Evolutionary conservation across 2,797 vertebrate genomes (phyloP).

Genomic region (Pyrrhura leucotis): DNA sequence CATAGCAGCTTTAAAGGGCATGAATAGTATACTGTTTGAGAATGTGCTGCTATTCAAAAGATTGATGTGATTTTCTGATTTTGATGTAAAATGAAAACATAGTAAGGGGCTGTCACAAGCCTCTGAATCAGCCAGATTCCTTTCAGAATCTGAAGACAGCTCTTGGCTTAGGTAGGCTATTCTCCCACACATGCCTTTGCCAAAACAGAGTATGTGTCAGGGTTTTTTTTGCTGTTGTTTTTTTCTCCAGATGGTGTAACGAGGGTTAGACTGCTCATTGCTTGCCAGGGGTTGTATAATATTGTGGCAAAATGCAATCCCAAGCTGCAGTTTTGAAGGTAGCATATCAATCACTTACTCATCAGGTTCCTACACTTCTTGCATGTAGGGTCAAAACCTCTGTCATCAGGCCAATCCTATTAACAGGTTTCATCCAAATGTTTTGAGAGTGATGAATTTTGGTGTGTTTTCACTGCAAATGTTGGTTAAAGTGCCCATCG

Average conservation of each 20-base stretch:
- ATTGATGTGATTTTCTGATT: conserved; percentile 35
- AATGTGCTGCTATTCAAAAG: conserved; percentile 14
- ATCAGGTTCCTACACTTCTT: background rate
- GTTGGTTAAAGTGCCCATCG: background rate
- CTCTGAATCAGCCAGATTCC: conserved; percentile 46
- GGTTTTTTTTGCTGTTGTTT: conserved; percentile 8
- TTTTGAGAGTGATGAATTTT: background rate
- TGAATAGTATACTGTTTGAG: background rate
- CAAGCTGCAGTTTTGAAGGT: background rate
- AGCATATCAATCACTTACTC: background rate
- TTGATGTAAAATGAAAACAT: conserved; percentile 29
- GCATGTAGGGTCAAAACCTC: background rate
- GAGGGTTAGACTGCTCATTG: background rate
- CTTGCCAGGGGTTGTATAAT: conserved; percentile 18
- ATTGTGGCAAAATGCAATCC: background rate
- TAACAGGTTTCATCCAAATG: background rate
- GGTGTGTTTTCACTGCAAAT: background rate
- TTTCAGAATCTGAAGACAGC: conserved; percentile 33
- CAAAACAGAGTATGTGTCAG: background rate
- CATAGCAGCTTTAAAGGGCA: background rate
- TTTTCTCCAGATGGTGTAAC: conserved; percentile 30
- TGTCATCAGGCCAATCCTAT: background rate
- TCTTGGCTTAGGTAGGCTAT: conserved; percentile 44
- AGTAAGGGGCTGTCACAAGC: conserved; percentile 16
- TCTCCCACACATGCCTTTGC: conserved; percentile 24